Conservation (phyloP, 2,888 invertebrate species). For the Phytoseiulus persimilis region DNA sequence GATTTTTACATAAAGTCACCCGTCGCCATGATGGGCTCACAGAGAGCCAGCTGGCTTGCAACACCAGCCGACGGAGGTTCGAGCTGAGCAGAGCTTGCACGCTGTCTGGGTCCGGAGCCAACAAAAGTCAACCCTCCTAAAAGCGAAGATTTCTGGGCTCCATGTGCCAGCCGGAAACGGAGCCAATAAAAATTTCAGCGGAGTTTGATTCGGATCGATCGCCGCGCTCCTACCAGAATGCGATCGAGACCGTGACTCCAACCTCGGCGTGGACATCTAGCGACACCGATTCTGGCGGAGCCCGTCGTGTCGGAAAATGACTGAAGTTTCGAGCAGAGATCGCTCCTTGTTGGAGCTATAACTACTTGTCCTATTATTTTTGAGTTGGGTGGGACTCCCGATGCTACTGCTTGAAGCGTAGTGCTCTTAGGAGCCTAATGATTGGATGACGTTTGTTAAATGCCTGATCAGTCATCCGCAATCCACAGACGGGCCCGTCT, state of each 20-base stretch:
- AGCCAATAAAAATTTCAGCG: background rate
- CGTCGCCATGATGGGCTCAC: background rate
- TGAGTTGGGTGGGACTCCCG: no score
- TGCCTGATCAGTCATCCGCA: background rate
- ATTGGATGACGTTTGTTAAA: background rate
- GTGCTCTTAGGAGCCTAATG: background rate
- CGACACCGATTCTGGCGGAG: no score
- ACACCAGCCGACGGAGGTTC: background rate
- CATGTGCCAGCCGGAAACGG: background rate
- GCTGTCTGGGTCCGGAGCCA: background rate
- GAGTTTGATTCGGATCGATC: background rate
- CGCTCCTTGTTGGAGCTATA: no score
- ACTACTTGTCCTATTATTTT: no score
- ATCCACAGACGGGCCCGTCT: background rate
- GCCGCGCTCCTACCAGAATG: background rate
- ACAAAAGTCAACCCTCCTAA: background rate
- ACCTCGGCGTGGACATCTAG: background rate
- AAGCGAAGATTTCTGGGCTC: background rate
- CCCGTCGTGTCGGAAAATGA: no score
- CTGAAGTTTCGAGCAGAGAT: no score
- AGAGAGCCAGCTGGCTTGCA: background rate
- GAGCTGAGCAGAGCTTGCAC: background rate
- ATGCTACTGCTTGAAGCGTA: no score
- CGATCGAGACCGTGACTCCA: background rate
- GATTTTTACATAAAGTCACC: constrained; percentile 5